Base-by-base conservation (phyloP, 1,140 invertebrate species). In the Drosophila pruinosa region DNA sequence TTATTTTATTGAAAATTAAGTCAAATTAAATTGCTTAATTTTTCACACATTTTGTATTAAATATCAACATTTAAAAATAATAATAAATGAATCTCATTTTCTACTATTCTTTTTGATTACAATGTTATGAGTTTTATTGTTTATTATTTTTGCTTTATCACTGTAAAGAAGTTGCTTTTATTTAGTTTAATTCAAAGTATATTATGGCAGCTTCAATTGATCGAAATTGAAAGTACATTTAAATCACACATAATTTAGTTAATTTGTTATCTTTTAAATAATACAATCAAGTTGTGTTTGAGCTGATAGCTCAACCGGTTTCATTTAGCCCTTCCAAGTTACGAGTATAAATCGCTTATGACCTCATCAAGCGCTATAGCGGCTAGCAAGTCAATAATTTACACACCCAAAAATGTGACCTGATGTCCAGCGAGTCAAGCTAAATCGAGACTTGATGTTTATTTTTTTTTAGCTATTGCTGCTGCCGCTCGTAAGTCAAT, bases 281-380 rank as follows among this genome's bases (percentile, higher is more conserved):
- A 12, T 34, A 34, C n/a, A 34, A 34, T 34, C 31, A 34, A 34
- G n/a, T 4, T 12, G 31, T 1, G 12, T 19, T 41, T 2, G 12
- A 24, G 24, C 17, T 45, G 19, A 22, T 22, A 8, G 7, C 41
- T 22, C 48, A 52, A 21, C 3, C 31, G 56, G 56, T 21, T 57
- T 38, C 24, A 34, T 19, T 43, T 43, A 39, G 56, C 50, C 43
- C 48, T 58, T 52, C 50, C 31, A 41, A 56, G 19, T 80, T 67
- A 63, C 67, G 59, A 21, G 38, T 69, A 24, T 17, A 53, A 56
- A 38, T 52, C 47, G 64, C 38, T 62, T 65, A 83, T 83, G 79
- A 83, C 58, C 76, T 83, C 79, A 83, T 83, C 79, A 77, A 50
- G 36, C 48, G 58, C 52, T 76, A n/a, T n/a, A n/a, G n/a, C n/a